A percentile compares a stretch with the other conserved stretches of the same genome.
phyloP scores from a whole-genome alignment of 2,797 vertebrate species.

The Bradypodion ventrale region DNA sequence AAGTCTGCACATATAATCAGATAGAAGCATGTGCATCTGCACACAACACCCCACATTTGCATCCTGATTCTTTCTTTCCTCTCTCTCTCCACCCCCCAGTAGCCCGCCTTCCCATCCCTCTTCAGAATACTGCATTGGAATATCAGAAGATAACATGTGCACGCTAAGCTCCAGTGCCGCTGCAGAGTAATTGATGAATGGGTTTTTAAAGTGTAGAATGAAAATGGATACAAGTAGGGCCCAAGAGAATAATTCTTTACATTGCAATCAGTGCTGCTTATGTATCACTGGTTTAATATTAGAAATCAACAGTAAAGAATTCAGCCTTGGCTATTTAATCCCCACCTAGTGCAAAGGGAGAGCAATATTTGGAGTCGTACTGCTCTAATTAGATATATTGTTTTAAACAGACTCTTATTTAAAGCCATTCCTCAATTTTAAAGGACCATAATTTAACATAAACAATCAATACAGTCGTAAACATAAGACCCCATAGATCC shows the following conservation, averaged over 20 bases:
- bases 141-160: slow-evolving; percentile 46
- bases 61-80: fast-evolving
- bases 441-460: slow-evolving; percentile 39
- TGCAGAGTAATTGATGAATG: slow-evolving; percentile 82
- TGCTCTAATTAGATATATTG: slow-evolving; percentile 9
- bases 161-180: slow-evolving; percentile 57
- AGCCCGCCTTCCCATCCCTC: slow-evolving; percentile 13
- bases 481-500: slow-evolving; percentile 34
- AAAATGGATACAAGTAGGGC: slow-evolving; percentile 80
- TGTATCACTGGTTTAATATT: slow-evolving; percentile 79
- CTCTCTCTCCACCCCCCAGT: fast-evolving
- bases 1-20: not conserved
- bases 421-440: slow-evolving; percentile 37
- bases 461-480: slow-evolving; percentile 1
- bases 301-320: slow-evolving; percentile 75
- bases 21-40: not conserved
- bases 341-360: slow-evolving; percentile 63
- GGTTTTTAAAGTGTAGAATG: slow-evolving; percentile 78
- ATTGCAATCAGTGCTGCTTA: slow-evolving; percentile 80
- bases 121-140: slow-evolving; percentile 54
- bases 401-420: slow-evolving; percentile 59
- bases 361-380: slow-evolving; percentile 38
- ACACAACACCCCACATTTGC: slow-evolving; percentile 19
- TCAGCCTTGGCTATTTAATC: slow-evolving; percentile 74
- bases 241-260: slow-evolving; percentile 79